phyloP scores from a whole-genome alignment of 2,797 vertebrate genomes.

The Adelosebastes latens region DNA sequence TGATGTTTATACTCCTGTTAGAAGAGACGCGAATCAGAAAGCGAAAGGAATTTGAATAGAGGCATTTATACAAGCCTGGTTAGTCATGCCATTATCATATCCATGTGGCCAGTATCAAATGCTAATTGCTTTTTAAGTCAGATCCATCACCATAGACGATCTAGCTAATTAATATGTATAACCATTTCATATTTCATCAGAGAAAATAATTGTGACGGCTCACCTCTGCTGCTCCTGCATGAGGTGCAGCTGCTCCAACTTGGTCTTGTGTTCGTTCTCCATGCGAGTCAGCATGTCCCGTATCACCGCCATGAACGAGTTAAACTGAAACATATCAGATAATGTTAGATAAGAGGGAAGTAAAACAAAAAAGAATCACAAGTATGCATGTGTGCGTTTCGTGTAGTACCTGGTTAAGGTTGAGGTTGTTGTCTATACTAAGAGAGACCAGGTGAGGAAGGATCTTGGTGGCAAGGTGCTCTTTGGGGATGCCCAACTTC shows the following conservation, averaged over 20 bases:
- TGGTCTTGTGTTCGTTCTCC: conserved; percentile 97
- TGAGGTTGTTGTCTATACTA: conserved; percentile 98
- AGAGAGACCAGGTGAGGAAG: conserved; percentile 96
- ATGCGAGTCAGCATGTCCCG: conserved; percentile 95
- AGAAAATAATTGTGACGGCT: not conserved
- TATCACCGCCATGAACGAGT: conserved; percentile 97
- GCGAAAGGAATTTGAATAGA: not conserved
- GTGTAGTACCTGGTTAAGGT: conserved; percentile 93
- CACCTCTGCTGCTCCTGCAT: conserved; percentile 99
- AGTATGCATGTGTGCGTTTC: not conserved
- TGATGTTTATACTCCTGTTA: conserved; percentile 88
- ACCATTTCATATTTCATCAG: not conserved
- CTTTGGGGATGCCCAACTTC: conserved; percentile 98
- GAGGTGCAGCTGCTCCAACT: conserved; percentile 95
- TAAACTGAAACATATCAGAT: conserved; percentile 86
- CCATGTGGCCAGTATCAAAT: not conserved
- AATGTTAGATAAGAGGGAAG: not conserved
- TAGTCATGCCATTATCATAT: not conserved
- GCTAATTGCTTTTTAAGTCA: not conserved
- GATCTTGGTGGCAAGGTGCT: conserved; percentile 93
- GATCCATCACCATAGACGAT: not conserved
- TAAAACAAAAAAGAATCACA: not conserved
- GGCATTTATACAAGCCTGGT: not conserved
- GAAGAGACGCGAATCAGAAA: not conserved
- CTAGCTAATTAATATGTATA: not conserved